Base-by-base conservation (phyloP, 2,888 invertebrate species). In the Lottia gigantea region DNA sequence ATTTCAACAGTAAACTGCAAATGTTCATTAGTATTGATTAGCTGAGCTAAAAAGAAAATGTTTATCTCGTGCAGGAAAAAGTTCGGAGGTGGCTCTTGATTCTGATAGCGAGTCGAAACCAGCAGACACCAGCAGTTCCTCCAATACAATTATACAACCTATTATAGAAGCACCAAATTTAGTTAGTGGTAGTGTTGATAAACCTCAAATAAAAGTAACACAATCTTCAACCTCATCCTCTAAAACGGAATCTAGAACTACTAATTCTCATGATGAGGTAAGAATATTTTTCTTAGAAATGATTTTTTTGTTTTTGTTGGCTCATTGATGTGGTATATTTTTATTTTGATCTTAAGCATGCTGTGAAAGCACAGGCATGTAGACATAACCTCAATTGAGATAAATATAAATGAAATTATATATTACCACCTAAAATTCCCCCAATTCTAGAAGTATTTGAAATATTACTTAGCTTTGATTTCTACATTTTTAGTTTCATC, bases 1-100 rank as follows among this genome's bases (percentile, higher is more conserved):
- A n/a, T n/a, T n/a, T n/a, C n/a, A n/a, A n/a, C n/a, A n/a, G n/a
- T n/a, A n/a, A n/a, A n/a, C n/a, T n/a, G n/a, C n/a, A n/a, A n/a
- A n/a, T n/a, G n/a, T n/a, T n/a, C n/a, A n/a, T n/a, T n/a, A n/a
- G n/a, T n/a, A n/a, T n/a, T n/a, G n/a, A n/a, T n/a, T n/a, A n/a
- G n/a, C n/a, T n/a, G n/a, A n/a, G n/a, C n/a, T n/a, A n/a, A n/a
- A n/a, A n/a, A n/a, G 45, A 68, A 46, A 40, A 62, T 68, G 16
- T 16, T 15, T 14, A 64, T 46, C 25, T 14, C 64, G 11, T 65
- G 6, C 47, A 81, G 82, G 76, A 46, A 78, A 75, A 31, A 77
- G 78, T 19, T 78, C 82, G 25, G 85, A 85, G 65, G 81, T 85
- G 14, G 82, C 80, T 66, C 74, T 84, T n/a, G 82, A 84, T 64